Percentiles rank a stretch among this genome's conserved stretches.
phyloP scores from a whole-genome alignment of 2,113 vertebrate species.

The Cygnus buccinator region DNA sequence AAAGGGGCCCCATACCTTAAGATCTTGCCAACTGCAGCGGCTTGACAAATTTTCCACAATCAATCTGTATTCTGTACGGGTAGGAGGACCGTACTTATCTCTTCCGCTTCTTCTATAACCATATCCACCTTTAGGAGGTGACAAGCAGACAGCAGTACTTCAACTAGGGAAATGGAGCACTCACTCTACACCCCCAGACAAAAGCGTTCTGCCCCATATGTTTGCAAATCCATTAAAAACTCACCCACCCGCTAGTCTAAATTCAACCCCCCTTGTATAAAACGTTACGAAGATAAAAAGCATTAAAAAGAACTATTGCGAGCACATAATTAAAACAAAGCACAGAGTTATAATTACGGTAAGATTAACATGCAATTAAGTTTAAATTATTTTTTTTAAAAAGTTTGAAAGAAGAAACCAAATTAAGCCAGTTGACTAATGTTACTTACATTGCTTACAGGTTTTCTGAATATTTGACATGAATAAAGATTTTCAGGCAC shows the following conservation, averaged over 20 bases:
- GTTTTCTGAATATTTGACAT: slow-evolving; percentile 80
- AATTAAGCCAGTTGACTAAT: slow-evolving; percentile 73
- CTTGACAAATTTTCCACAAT: slow-evolving; percentile 98
- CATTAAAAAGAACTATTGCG: slow-evolving; percentile 18
- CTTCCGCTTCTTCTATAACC: slow-evolving; percentile 93
- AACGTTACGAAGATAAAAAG: slow-evolving; percentile 19
- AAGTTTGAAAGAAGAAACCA: slow-evolving; percentile 67
- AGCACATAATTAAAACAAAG: slow-evolving; percentile 36
- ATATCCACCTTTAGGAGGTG: slow-evolving; percentile 90
- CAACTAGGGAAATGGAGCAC: slow-evolving; percentile 65
- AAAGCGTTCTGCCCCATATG: slow-evolving; percentile 10
- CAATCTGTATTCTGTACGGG: slow-evolving; percentile 95
- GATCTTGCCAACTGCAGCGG: slow-evolving; percentile 97
- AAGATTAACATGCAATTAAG: slow-evolving; percentile 73
- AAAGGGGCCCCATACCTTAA: slow-evolving; percentile 87
- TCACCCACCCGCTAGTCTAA: slow-evolving; percentile 15
- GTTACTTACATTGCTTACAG: slow-evolving; percentile 87
- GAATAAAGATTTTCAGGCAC: slow-evolving; percentile 89
- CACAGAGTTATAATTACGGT: slow-evolving; percentile 20
- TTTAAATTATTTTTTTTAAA: slow-evolving; percentile 54
- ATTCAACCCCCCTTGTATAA: neutral
- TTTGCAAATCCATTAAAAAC: neutral
- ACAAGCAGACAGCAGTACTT: slow-evolving; percentile 83
- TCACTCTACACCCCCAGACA: slow-evolving; percentile 27
- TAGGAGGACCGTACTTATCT: slow-evolving; percentile 94